Conservation (phyloP, 1,140 invertebrate species). For the Trypoxylus dichotomus region DNA sequence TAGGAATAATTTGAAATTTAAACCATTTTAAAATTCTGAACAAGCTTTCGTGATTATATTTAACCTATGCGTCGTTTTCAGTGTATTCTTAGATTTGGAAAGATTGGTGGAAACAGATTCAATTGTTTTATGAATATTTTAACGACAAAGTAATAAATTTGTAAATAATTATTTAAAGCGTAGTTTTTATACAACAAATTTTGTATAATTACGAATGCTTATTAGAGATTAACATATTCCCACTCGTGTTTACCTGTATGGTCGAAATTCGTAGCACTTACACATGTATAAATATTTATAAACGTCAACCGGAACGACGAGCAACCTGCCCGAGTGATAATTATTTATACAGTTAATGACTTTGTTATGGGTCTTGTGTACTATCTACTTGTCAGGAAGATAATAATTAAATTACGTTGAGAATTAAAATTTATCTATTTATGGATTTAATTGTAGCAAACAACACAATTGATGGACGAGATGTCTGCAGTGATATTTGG, state of each 20-base stretch:
- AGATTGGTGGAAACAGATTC: not conserved
- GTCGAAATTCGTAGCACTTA: not conserved
- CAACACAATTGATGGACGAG: too few species aligned
- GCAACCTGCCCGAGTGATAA: slow-evolving; percentile 12
- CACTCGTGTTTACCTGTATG: not conserved
- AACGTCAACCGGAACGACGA: not conserved
- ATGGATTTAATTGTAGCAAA: too few species aligned
- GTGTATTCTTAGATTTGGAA: not conserved
- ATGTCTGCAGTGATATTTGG: too few species aligned
- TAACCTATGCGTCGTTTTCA: not conserved
- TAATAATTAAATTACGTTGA: not conserved
- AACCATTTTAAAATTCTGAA: not conserved
- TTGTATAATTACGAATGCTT: not conserved
- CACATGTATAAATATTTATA: slow-evolving; percentile 20
- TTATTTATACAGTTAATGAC: not conserved
- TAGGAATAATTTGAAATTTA: not conserved
- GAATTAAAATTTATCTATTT: not conserved
- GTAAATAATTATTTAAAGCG: not conserved
- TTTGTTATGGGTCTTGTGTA: not conserved
- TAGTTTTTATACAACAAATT: not conserved
- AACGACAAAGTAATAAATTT: not conserved
- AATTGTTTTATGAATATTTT: not conserved
- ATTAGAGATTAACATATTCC: not conserved
- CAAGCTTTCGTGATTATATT: not conserved
- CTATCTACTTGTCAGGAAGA: not conserved